phyloP scores from a whole-genome alignment of 1,140 invertebrate genomes.

The Atta texana region DNA sequence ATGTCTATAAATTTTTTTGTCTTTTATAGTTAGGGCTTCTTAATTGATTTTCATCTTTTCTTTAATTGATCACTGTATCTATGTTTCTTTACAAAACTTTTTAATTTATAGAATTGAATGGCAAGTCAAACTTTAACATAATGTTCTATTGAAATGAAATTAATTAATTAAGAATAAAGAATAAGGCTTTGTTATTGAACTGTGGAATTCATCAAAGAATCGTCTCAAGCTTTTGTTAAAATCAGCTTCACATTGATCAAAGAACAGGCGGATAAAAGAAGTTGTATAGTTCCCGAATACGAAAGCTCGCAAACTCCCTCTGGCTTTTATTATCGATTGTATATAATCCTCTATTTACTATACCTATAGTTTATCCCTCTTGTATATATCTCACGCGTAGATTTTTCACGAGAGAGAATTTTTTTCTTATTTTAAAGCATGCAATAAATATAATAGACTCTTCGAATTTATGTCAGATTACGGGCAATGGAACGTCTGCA shows the following conservation, averaged over 20 bases:
- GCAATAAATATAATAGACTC: conserved; percentile 34
- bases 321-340: conserved; percentile 32
- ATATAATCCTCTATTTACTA: conserved; percentile 49
- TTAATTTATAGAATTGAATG: conserved; percentile 1
- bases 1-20: background rate
- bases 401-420: background rate
- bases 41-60: background rate
- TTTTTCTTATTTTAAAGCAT: background rate
- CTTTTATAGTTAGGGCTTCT: no score
- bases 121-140: background rate
- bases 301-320: conserved; percentile 13
- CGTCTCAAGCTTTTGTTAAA: conserved; percentile 20
- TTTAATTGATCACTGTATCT: background rate
- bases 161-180: background rate
- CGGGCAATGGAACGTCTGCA: background rate
- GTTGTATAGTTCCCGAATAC: conserved; percentile 7
- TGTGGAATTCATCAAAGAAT: background rate
- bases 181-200: background rate
- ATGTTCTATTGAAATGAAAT: background rate
- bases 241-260: conserved; percentile 43
- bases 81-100: background rate
- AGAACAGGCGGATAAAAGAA: conserved; percentile 38
- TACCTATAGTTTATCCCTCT: background rate
- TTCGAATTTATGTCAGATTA: conserved; percentile 30
- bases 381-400: background rate